Base-by-base conservation (phyloP, 2,113 vertebrate genomes). In the Oostethus manadensis region DNA sequence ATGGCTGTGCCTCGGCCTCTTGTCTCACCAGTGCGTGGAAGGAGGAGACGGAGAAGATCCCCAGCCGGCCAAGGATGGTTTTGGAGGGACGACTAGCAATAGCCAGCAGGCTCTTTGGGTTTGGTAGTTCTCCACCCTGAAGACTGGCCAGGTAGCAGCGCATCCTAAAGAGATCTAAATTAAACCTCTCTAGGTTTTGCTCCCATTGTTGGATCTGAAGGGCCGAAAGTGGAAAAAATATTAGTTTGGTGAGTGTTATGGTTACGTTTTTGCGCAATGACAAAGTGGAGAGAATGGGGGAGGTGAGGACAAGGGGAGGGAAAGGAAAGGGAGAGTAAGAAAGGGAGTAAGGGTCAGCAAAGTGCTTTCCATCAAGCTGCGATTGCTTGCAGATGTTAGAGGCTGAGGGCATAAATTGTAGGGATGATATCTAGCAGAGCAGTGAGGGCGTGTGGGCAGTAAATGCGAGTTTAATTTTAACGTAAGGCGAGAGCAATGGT, bases 151-250 rank as follows among this genome's bases (percentile, higher is more conserved):
- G 88, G 62, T 99, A 98, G 83, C 97, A 98, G 49, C 97, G 93
- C 91, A 94, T 91, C 69, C 95, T 86, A 77, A 98, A 99, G 59
- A 98, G 91, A 54, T 98, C 95, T 88, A 96, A 93, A 87, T 97
- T 96, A 73, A 97, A 98, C 61, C 90, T 91, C 88, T 98, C 97
- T 86, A 98, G 88, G 76, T 99, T 99, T 88, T 98, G 95, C 71
- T 98, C 97, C 97, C 97, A 98, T 62, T 98, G 97, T 82, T 96
- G 96, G 74, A 98, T 98, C 97, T 99, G 83, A 76, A 77, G 57
- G 57, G 18, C 47, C 8, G 56, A 1, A 13, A 54, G 40, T 9
- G 53, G 29, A 51, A 10, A 0, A 15, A 26, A 13, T 2, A 33
- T 47, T 17, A 1, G 18, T 13, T 40, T 3, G 17, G 13, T 35